Evolutionary conservation across 2,797 vertebrate genomes (phyloP).

Genomic region (Mormyrops boulengeri): DNA sequence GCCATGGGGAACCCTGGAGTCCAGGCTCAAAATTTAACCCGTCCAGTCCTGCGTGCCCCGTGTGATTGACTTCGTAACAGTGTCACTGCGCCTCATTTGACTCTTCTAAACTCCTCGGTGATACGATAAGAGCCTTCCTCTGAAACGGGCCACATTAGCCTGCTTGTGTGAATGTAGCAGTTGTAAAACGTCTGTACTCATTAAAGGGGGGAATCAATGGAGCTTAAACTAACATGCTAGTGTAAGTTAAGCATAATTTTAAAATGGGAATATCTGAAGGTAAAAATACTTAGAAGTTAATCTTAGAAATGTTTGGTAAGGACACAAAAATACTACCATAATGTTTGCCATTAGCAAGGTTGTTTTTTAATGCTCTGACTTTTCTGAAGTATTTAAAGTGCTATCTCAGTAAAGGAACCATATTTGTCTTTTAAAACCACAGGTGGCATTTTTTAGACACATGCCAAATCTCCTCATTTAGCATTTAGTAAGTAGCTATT

Average conservation of each 20-base stretch:
- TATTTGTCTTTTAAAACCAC: background rate
- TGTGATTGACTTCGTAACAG: background rate
- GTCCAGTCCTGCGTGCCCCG: background rate
- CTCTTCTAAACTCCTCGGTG: background rate
- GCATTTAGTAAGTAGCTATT: background rate
- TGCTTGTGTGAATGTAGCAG: background rate
- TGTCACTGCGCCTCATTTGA: background rate
- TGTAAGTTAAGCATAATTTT: background rate
- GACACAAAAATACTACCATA: background rate
- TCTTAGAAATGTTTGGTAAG: background rate
- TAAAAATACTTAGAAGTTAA: background rate
- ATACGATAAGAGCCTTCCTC: background rate
- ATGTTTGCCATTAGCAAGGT: background rate
- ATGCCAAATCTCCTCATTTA: background rate
- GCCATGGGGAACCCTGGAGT: background rate
- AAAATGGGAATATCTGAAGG: background rate
- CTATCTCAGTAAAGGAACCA: background rate
- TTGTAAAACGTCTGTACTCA: background rate
- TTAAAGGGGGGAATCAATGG: background rate
- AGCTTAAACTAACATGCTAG: background rate
- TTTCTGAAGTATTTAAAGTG: background rate
- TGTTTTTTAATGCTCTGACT: background rate
- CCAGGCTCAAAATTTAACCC: background rate
- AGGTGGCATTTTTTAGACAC: background rate
- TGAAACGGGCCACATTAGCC: background rate